A percentile compares a stretch with the other conserved stretches of the same genome.
These are phyloP conservation scores for Archaeoteleia sp. DNA, from an alignment of 2,888 invertebrate species.

Conservation along the genomic window DNA sequence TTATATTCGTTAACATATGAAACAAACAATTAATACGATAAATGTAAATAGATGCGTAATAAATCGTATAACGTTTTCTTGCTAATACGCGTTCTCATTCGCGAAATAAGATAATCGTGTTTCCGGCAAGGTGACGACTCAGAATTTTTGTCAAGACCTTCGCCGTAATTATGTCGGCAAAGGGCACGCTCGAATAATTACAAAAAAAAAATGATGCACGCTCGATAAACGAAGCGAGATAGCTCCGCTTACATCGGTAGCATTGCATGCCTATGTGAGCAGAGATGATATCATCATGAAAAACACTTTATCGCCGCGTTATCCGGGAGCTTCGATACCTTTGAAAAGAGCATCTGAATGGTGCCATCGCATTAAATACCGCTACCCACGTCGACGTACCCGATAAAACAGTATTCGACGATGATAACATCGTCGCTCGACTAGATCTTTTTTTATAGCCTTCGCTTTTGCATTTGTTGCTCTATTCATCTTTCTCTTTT, in stretches of 20 bases:
- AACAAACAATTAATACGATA: no score
- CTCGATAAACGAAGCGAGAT: constrained; percentile 51
- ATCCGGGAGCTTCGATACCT: constrained; percentile 52
- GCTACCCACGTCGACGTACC: constrained; percentile 48
- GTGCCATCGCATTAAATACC: constrained; percentile 52
- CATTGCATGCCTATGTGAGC: constrained; percentile 41
- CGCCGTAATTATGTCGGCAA: constrained; percentile 42
- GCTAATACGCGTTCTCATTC: neutral
- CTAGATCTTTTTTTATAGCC: constrained; percentile 19
- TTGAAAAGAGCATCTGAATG: constrained; percentile 52
- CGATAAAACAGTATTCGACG: constrained; percentile 43
- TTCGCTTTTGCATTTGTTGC: constrained; percentile 33
- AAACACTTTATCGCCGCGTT: constrained; percentile 53
- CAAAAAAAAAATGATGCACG: constrained; percentile 42
- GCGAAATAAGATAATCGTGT: constrained; percentile 23
- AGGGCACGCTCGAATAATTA: constrained; percentile 51
- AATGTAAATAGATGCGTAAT: no score
- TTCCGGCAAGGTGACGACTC: constrained; percentile 44
- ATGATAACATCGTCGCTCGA: constrained; percentile 35
- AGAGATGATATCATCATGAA: constrained; percentile 49
- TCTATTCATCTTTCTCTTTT: no score
- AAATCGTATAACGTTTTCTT: constrained; percentile 22
- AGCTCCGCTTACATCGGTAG: constrained; percentile 43
- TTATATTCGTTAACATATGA: constrained; percentile 18
- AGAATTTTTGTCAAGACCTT: constrained; percentile 11